Conservation (phyloP, 2,888 invertebrate species). For the Mechanitis messenoides region DNA sequence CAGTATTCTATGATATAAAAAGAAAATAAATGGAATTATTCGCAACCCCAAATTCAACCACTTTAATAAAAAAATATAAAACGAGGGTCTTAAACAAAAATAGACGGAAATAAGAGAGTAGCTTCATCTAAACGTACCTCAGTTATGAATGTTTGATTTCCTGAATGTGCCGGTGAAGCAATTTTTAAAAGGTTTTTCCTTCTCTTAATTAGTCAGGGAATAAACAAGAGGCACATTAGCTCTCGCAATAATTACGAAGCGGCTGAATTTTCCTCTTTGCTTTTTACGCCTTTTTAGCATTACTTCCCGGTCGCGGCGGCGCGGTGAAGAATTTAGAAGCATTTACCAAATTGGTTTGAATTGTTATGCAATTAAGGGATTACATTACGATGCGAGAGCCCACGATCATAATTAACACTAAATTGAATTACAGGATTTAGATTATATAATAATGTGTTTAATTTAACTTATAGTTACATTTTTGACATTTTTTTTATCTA, state of each 20-base stretch:
- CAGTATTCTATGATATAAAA: too few species aligned
- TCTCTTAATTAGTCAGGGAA: conserved; percentile 73
- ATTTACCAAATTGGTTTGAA: conserved; percentile 67
- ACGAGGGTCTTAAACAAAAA: conserved; percentile 29
- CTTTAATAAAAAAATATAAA: not conserved
- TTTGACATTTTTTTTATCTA: too few species aligned
- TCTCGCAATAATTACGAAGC: conserved; percentile 69
- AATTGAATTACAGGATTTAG: conserved; percentile 8
- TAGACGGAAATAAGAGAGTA: conserved; percentile 41
- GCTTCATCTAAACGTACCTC: conserved; percentile 46
- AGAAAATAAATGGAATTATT: too few species aligned
- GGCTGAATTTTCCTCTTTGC: conserved; percentile 41
- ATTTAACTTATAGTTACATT: too few species aligned
- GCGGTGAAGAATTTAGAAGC: conserved; percentile 68
- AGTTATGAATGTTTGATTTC: conserved; percentile 70
- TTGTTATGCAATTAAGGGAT: conserved; percentile 49
- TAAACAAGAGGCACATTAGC: conserved; percentile 75
- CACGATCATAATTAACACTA: conserved; percentile 1
- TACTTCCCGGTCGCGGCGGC: conserved; percentile 51
- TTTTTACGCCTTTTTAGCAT: conserved; percentile 44
- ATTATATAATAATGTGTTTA: too few species aligned
- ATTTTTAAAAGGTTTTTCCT: conserved; percentile 65
- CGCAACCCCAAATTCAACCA: not conserved
- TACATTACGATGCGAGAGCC: conserved; percentile 21
- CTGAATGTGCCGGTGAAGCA: conserved; percentile 52